Conservation (phyloP, 30 jellyfish, hydroid and myxozoan species). For the Aurelia sp. region DNA sequence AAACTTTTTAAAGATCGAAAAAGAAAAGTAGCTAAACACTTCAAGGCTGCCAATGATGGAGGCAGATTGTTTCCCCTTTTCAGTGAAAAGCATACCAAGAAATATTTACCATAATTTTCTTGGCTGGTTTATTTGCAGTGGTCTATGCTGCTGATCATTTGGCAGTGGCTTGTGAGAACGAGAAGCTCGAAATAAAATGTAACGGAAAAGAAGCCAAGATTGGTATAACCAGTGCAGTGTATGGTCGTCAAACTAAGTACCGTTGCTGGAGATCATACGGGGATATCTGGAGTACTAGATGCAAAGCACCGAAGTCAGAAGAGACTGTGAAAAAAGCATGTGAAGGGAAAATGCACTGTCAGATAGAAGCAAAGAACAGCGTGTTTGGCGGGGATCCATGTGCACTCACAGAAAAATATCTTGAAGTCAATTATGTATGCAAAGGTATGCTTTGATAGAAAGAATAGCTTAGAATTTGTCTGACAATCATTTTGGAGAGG, state of each 20-base stretch:
- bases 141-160: too few relatives aligned
- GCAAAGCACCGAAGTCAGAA: slow-evolving; percentile 36
- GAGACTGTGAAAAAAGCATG: slow-evolving; percentile 11
- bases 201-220: background rate
- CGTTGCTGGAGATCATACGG: slow-evolving; percentile 17
- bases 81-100: too few relatives aligned
- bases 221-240: slow-evolving; percentile 5
- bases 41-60: too few relatives aligned
- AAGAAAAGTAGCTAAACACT: too few relatives aligned
- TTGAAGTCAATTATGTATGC: slow-evolving; percentile 48
- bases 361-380: slow-evolving; percentile 9
- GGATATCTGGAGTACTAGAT: background rate
- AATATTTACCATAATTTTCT: too few relatives aligned
- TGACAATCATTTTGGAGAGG: too few relatives aligned
- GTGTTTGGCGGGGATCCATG: slow-evolving; percentile 58
- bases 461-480: too few relatives aligned
- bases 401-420: slow-evolving; percentile 18
- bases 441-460: background rate
- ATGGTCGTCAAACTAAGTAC: slow-evolving; percentile 1
- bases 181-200: background rate
- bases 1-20: too few relatives aligned
- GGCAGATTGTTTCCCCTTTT: too few relatives aligned
- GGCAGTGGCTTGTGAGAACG: slow-evolving; percentile 16
- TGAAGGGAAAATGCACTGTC: slow-evolving; percentile 36
- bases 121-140: too few relatives aligned